Evolutionary conservation across 2,888 invertebrate genomes (phyloP), one percentile per base, ranked within the genome.

Genomic region (Athrips mouffetella): DNA sequence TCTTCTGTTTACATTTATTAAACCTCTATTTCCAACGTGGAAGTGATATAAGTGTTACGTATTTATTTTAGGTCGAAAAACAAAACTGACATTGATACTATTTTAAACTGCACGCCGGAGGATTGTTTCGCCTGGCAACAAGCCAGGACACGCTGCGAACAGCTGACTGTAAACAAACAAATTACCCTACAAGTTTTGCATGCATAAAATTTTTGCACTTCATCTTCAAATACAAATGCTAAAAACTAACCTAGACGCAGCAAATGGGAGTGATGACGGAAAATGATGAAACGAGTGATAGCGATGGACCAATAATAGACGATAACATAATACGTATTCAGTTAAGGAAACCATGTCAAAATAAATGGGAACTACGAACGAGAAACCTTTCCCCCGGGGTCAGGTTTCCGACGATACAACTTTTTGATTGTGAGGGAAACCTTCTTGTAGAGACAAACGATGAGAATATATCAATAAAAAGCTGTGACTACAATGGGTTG

Each of bases 331-430:
- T 92, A 63, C 83, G 90, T 51, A 89, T 92, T 58, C 91, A 91
- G 73, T 76, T 92, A 55, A 85, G 89, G 65, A 91, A 91, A 72
- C 90, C 91, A 41, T 86, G 79, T 65, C 89, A 89, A 58, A 91
- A 90, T 78, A 91, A 91, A 76, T 92, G 92, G 91, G 90, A 91
- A 72, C 72, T 92, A 56, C 87, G 91, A 37, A 92, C 92, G 30
- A 89, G 91, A 58, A 91, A 91, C 74, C 90, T 89, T 49, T 91
- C 91, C 48, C 91, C 91, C 31, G 89, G 90, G 61, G 82, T 91
- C 54, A 76, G 76, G 61, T 85, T 92, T 59, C 92, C 92, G 25
- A 89, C 89, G 50, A 90, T 92, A 70, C 91, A 92, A 73, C 88
- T 92, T 56, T 91, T 89, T 70, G 90, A 91, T 77, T 88, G 90